phyloP scores from a whole-genome alignment of 2,888 invertebrate species.

The Laspeyria flexula region DNA sequence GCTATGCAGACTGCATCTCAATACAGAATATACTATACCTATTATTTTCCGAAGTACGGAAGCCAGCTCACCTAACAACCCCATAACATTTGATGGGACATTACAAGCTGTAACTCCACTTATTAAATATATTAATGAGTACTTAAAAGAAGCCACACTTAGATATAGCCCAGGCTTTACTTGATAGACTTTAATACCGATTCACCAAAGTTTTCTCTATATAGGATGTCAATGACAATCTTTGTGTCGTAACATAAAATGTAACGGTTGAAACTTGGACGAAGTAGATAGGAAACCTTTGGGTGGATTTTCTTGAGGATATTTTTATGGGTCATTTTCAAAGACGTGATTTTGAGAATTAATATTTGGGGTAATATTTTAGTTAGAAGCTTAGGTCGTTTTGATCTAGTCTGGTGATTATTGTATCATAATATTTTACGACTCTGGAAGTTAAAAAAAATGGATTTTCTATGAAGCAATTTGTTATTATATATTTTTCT shows the following conservation, averaged over 20 bases:
- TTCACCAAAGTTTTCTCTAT: constrained; percentile 30
- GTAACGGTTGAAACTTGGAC: constrained; percentile 59
- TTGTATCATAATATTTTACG: too few species aligned
- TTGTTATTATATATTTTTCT: too few species aligned
- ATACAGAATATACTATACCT: constrained; percentile 7
- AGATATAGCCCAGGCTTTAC: constrained; percentile 26
- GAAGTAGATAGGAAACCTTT: constrained; percentile 51
- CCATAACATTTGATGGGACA: constrained; percentile 37
- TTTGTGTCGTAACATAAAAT: constrained; percentile 75
- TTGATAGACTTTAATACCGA: constrained; percentile 34
- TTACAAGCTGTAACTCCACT: constrained; percentile 44
- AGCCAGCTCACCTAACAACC: constrained; percentile 13
- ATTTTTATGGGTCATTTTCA: constrained; percentile 34
- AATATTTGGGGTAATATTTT: constrained; percentile 24
- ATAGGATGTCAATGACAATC: constrained; percentile 77
- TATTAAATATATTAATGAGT: constrained; percentile 43
- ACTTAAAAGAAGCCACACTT: constrained; percentile 40
- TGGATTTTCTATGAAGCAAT: too few species aligned
- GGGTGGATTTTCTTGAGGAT: constrained; percentile 30
- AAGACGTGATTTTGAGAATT: constrained; percentile 18
- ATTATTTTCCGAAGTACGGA: constrained; percentile 5
- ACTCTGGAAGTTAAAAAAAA: too few species aligned
- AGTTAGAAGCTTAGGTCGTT: not conserved
- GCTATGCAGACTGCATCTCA: not conserved
- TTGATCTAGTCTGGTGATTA: not conserved